These are phyloP conservation scores for Eupsittula cactorum DNA, from an alignment of 2,113 vertebrate genomes.

Conservation along the genomic window DNA sequence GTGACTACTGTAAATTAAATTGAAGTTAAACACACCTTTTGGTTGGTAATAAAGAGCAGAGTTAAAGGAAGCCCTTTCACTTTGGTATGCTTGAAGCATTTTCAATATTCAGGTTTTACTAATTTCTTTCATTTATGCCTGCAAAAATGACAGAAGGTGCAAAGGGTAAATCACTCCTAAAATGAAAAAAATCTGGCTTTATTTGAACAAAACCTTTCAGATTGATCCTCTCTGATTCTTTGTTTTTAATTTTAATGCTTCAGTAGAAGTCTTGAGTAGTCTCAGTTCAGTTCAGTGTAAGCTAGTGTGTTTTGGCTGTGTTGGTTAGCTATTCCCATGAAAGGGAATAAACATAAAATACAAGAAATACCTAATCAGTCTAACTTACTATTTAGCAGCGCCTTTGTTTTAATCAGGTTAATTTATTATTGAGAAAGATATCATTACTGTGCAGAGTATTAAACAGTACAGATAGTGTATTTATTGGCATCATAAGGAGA, in stretches of 20 bases:
- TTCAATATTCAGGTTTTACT: not conserved
- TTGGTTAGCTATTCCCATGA: not conserved
- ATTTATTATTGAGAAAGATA: not conserved
- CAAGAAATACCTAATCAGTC: not conserved
- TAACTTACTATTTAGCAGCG: not conserved
- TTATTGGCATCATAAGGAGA: not conserved
- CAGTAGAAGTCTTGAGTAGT: not conserved
- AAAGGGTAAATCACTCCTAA: not conserved
- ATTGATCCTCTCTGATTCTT: not conserved
- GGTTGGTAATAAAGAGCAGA: not conserved
- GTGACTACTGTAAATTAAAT: not conserved
- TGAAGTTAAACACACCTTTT: not conserved
- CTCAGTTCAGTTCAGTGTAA: not conserved
- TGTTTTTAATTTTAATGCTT: not conserved
- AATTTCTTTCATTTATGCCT: not conserved
- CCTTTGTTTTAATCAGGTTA: not conserved
- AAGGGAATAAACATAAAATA: not conserved
- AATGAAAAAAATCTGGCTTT: not conserved
- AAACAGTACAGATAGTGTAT: not conserved
- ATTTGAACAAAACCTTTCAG: not conserved
- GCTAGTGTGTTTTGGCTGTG: not conserved
- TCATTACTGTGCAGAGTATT: not conserved
- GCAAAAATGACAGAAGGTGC: not conserved
- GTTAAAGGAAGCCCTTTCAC: not conserved
- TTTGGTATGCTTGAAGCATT: not conserved